These are phyloP conservation scores for Gymnodraco acuticeps DNA, from an alignment of 2,797 vertebrate species.

Conservation along the genomic window DNA sequence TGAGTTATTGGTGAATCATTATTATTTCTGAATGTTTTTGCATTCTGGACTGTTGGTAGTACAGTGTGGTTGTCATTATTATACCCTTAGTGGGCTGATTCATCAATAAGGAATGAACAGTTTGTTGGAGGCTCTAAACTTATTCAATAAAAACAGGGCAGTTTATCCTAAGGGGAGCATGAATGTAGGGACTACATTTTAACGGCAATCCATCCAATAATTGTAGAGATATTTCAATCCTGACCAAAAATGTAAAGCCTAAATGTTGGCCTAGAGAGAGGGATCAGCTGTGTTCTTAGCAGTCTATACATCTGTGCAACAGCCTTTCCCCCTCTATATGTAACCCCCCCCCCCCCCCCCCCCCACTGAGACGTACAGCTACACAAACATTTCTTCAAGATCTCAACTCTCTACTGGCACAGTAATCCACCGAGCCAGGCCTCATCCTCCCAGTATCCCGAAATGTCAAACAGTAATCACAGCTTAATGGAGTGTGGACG, in stretches of 20 bases:
- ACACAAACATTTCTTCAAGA: conserved; percentile 9
- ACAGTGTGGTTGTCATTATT: background rate
- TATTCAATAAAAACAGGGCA: background rate
- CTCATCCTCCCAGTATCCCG: conserved; percentile 13
- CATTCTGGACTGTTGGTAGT: too few species aligned
- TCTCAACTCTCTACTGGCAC: background rate
- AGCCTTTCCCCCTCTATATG: background rate
- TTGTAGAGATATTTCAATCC: background rate
- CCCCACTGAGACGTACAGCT: conserved; percentile 16
- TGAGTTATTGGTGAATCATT: background rate
- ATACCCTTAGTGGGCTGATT: background rate
- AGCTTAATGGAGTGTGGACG: conserved; percentile 24
- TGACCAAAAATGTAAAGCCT: background rate
- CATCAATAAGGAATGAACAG: background rate
- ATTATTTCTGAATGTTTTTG: too few species aligned
- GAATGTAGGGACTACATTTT: background rate
- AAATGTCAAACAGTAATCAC: conserved; percentile 33
- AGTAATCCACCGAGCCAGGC: conserved; percentile 17
- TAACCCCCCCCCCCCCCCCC: conserved; percentile 1
- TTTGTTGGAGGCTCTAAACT: background rate
- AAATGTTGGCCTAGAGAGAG: background rate
- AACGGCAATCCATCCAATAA: background rate
- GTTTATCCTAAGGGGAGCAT: background rate
- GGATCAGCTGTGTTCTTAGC: background rate
- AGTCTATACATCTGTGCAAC: background rate